Evolutionary conservation across 2,797 vertebrate genomes (phyloP).

Genomic region (Ciconia nigra): DNA sequence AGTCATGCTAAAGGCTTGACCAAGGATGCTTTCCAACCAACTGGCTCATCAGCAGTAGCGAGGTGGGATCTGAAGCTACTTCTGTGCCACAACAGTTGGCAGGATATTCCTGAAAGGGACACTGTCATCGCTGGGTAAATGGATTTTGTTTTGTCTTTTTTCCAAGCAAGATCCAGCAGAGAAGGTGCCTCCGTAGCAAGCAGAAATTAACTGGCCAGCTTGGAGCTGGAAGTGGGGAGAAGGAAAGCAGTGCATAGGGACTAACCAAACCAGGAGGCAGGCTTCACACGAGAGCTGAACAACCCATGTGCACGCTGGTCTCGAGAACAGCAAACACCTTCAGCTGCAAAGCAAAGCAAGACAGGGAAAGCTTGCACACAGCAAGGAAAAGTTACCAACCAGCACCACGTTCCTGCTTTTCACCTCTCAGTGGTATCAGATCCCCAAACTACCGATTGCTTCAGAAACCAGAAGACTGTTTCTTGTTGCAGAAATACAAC

Average conservation of each 20-base stretch:
- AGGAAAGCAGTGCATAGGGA: background rate
- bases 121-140: background rate
- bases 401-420: background rate
- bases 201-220: background rate
- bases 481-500: background rate
- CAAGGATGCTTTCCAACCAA: background rate
- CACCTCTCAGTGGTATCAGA: background rate
- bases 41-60: background rate
- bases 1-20: background rate
- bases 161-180: background rate
- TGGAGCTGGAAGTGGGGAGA: background rate
- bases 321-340: background rate
- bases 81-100: background rate
- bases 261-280: background rate
- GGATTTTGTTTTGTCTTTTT: background rate
- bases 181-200: background rate
- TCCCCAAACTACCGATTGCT: accelerated
- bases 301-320: accelerated
- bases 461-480: background rate
- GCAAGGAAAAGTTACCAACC: background rate
- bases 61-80: background rate
- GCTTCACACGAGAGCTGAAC: background rate
- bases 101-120: background rate
- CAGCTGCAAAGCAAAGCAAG: background rate
- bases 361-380: background rate